Evolutionary conservation across 1,140 invertebrate genomes (phyloP), one percentile per base, ranked within the genome.

Genomic region (Tetramorium simillimum): DNA sequence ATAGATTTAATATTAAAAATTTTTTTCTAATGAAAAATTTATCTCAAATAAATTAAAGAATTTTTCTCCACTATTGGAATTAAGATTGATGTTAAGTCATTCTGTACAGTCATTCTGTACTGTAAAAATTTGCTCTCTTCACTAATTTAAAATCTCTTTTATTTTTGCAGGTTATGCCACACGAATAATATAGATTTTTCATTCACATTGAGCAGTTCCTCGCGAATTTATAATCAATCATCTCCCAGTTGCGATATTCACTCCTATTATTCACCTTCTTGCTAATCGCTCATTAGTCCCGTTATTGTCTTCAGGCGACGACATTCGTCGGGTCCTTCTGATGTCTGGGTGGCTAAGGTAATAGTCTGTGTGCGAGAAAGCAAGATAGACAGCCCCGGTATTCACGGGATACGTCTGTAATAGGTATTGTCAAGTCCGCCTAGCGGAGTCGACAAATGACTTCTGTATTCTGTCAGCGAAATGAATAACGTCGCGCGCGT

Each of bases 251-350:
- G 70, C 40, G 56, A 75, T 73, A 60, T 37, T 46, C 37, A 73
- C 53, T 75, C 10, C 40, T 28, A 49, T 82, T 73, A 84, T 37
- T 14, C 56, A 18, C 18, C 14, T 49, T 60, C 40, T 33, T 60
- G 80, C 80, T 75, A 84, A 84, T 84, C 80, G 69, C 80, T 84
- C 80, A 84, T 84, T 82, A 82, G 53, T 82, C 24, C 18, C 24
- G 53, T 82, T 75, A 84, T 84, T 84, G 69, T 84, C 53, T 75
- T 46, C 46, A 7, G 14, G 80, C 53, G 69, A 24, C 40, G 56
- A 73, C 37, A 84, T 62, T 62, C 70, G 40, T 72, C 80, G 40
- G 6, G 40, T 69, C 56, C 67, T 82, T 82, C 72, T 75, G 82
- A 76, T 21, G 56, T 77, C 60, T 77, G 82, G 77, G 70, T 62